Evolutionary conservation across 92 coral and sea anemone genomes (phyloP), one percentile per base, ranked within the genome.

Genomic region (Virgularia gustaviana): DNA sequence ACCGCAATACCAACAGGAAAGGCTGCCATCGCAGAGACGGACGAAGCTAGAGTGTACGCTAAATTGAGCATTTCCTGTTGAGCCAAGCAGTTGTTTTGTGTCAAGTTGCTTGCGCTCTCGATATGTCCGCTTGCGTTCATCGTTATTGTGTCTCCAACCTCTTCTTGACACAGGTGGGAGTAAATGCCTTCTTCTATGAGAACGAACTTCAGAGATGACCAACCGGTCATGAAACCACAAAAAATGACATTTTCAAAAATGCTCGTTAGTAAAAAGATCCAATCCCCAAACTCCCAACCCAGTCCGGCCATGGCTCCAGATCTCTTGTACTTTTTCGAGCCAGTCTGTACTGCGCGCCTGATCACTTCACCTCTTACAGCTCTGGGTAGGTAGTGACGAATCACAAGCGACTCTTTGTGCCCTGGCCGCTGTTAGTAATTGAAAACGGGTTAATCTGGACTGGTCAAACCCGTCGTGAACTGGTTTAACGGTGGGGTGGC

Each of bases 21-120:
- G 1, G 73, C 73, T 23, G 42, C 56, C 25, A 66, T n/a, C 25
- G 57, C 27, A 3, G 73, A 66, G 1, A 66, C 25, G 0, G 73
- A 68, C 5, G 75, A 49, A 2, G 75, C 41, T 15, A 68, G 75
- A 9, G 75, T 68, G 31, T 68, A 68, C 16, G 75, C 75, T 32
- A 68, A 51, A 30, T 68, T 68, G 25, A 68, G 45, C 75, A 68
- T 68, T 38, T 68, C 75, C 39, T 68, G 75, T 68, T 68, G 75
- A 28, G 75, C 75, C 2, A 49, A 24, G 32, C 75, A 68, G 39
- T 68, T 68, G 61, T 68, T 68, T 19, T 9, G 1, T 9, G 75
- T 68, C 12, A 7, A 22, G 30, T 68, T 68, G 62, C 62, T 34
- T 2, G n/a, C 22, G 18, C 36, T 13, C 1, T 18, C 19, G 29